Base-by-base conservation (phyloP, 1,140 invertebrate genomes). In the Diabrotica undecimpunctata region DNA sequence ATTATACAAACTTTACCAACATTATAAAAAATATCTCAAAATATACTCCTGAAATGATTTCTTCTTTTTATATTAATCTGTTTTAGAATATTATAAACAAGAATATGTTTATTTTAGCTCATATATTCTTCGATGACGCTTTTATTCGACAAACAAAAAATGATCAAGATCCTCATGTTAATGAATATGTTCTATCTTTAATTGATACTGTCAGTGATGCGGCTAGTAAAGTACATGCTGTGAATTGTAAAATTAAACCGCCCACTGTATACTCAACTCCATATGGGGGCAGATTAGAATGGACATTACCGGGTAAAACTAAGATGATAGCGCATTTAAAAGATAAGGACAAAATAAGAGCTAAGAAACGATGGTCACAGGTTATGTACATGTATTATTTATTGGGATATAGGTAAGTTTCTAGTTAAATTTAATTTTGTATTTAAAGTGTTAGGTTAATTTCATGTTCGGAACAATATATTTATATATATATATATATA, bases 381-480 rank as follows among this genome's bases (percentile, higher is more conserved):
- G 91, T 95, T 6, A 96, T 96, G 94, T 96, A 96, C 80, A 94
- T 97, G 90, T 96, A 96, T 79, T 96, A 95, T 74, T 81, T 96
- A 11, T 81, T 96, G 12, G 93, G 93, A 1, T 89, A 90, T 78
- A 76, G 66, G 74, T 76, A 65, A 56, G 66, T 46, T 46, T 46
- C n/a, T 46, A 25, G 4, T 25, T 25, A 25, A 25, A 25, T 25
- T 25, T 25, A 25, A 2, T 25, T 25, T 25, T 25, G 1, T 25
- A 2, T 25, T 25, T 1, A 25, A 25, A 25, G 25, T 25, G 4
- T 25, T 25, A 25, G 25, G 25, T 25, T n/a, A n/a, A n/a, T n/a
- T n/a, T n/a, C n/a, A n/a, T n/a, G n/a, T n/a, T n/a, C n/a, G n/a
- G n/a, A n/a, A n/a, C n/a, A n/a, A n/a, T n/a, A n/a, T n/a, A n/a